Evolutionary conservation across 2,888 invertebrate genomes (phyloP).

Genomic region (Eupithecia inturbata): DNA sequence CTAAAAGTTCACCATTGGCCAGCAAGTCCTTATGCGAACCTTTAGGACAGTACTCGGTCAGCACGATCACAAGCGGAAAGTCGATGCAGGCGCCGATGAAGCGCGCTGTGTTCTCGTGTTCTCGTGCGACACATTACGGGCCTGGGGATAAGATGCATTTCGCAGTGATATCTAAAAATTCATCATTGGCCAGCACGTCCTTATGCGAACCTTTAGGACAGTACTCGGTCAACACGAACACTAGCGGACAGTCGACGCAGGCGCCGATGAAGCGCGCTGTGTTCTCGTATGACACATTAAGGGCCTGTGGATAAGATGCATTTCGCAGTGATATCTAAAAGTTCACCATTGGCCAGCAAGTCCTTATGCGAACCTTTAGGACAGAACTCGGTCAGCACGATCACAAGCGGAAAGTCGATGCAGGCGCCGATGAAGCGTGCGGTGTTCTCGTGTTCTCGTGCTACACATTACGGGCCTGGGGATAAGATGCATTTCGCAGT

Average conservation of each 20-base stretch:
- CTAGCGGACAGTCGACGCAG: slow-evolving; percentile 91
- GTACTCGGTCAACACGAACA: slow-evolving; percentile 94
- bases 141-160: slow-evolving; percentile 72
- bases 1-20: slow-evolving; percentile 85
- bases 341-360: slow-evolving; percentile 88
- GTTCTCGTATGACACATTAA: slow-evolving; percentile 94
- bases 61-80: slow-evolving; percentile 90
- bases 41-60: slow-evolving; percentile 95
- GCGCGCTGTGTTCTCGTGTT: slow-evolving; percentile 93
- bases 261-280: slow-evolving; percentile 95
- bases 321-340: slow-evolving; percentile 56
- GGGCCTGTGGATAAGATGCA: slow-evolving; percentile 82
- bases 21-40: slow-evolving; percentile 94
- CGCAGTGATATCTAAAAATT: slow-evolving; percentile 72
- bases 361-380: slow-evolving; percentile 94
- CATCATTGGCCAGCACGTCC: slow-evolving; percentile 89
- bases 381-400: slow-evolving; percentile 95
- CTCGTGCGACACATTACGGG: slow-evolving; percentile 93
- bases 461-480: slow-evolving; percentile 91
- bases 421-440: slow-evolving; percentile 95
- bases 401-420: slow-evolving; percentile 91
- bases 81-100: slow-evolving; percentile 96
- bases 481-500: neutral
- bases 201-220: slow-evolving; percentile 94
- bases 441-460: slow-evolving; percentile 94